These are phyloP conservation scores for Metacarcinus magister DNA, from an alignment of 2,888 invertebrate genomes.

Conservation along the genomic window DNA sequence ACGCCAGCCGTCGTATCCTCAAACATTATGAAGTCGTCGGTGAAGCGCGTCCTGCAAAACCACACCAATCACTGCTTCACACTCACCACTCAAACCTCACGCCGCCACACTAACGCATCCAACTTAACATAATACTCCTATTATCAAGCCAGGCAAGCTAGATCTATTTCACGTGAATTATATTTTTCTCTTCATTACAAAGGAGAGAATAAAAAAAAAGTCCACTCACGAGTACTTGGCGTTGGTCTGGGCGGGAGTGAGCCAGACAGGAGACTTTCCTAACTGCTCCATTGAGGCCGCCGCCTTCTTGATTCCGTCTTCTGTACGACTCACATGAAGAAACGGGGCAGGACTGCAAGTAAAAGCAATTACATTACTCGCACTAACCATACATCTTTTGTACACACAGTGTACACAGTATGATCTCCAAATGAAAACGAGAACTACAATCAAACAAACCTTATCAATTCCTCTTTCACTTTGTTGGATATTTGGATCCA, in stretches of 20 bases:
- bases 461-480: conserved; percentile 83
- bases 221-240: conserved; percentile 68
- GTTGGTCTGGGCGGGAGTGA: conserved; percentile 56
- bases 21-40: conserved; percentile 59
- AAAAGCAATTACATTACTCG: background rate
- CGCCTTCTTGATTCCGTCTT: conserved; percentile 4
- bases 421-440: background rate
- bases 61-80: background rate
- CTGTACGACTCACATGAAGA: background rate
- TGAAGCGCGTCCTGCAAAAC: conserved; percentile 53
- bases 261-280: conserved; percentile 47
- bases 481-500: conserved; percentile 84
- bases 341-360: conserved; percentile 33
- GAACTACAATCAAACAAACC: conserved; percentile 83
- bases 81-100: background rate
- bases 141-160: background rate
- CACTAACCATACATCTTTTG: background rate
- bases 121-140: background rate
- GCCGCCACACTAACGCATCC: background rate
- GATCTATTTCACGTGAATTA: background rate
- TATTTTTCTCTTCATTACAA: background rate
- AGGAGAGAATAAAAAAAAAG: background rate
- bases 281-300: conserved; percentile 46
- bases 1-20: conserved; percentile 60
- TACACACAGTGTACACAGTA: background rate